Evolutionary conservation across 2,113 vertebrate species (phyloP).

Genomic region (Microtus pennsylvanicus): DNA sequence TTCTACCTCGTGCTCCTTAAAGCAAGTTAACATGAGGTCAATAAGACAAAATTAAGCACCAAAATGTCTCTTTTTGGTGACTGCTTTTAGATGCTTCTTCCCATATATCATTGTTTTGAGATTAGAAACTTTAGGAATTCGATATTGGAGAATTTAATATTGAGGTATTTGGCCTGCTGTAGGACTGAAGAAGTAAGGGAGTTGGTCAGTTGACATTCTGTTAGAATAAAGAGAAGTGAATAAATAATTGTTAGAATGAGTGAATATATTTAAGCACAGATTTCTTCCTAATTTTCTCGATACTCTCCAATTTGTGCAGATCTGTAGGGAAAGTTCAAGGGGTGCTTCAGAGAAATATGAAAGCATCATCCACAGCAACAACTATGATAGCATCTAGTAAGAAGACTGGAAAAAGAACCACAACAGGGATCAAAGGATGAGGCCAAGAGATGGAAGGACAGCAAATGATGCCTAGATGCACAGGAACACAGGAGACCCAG

Average conservation of each 20-base stretch:
- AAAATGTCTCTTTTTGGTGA: not conserved
- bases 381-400: not conserved
- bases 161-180: not conserved
- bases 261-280: not conserved
- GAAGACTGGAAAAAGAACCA: not conserved
- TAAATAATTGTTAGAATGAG: not conserved
- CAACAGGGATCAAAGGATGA: not conserved
- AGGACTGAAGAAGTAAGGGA: no score
- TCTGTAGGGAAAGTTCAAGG: not conserved
- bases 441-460: not conserved
- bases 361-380: not conserved
- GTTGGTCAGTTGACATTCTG: no score
- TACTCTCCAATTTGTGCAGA: not conserved
- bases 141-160: not conserved
- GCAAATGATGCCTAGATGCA: not conserved
- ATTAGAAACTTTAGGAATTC: slow-evolving; percentile 35
- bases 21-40: not conserved
- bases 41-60: not conserved
- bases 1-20: not conserved
- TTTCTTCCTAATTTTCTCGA: not conserved
- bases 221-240: not conserved
- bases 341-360: not conserved
- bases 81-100: not conserved
- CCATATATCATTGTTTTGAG: not conserved
- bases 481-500: not conserved